Base-by-base conservation (phyloP, 2,888 invertebrate species). In the Sturmia bella region DNA sequence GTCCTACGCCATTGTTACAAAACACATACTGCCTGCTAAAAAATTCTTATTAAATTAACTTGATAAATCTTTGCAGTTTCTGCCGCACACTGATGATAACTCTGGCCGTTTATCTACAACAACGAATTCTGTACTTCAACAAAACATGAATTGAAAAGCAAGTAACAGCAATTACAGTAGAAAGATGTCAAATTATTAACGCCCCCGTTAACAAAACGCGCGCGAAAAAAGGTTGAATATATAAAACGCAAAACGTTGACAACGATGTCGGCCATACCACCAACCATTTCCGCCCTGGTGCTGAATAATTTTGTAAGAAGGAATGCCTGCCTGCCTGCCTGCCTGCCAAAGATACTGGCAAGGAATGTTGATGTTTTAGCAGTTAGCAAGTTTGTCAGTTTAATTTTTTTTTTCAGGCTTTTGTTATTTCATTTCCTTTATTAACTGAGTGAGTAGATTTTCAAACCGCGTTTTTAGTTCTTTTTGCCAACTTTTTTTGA, bases 151-250 rank as follows among this genome's bases (percentile, higher is more conserved):
- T 45, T 52, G 32, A 45, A 61, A 64, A 61, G 50, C 15, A 41
- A 64, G 54, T 56, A 54, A 63, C 19, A 54, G 2, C 43, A 73
- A 64, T 73, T 74, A 64, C 19, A 54, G n/a, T 13, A 61, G 24
- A 59, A 13, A 73, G 12, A 43, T 70, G 70, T 11, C 56, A 78
- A 59, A 72, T 73, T 77, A 77, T 64, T 63, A 77, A 77, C 68
- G 76, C 80, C 76, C 48, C 41, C 64, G 73, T 57, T 73, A 77
- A 68, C 43, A 21, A 4, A 37, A 21, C 6, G 17, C n/a, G n/a
- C 5, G 68, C 56, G 56, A 68, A 73, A 73, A 21, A 50, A 21
- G 32, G 17, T 0, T 45, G 41, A 61, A 9, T 32, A 7, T 7
- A 32, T 32, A 32, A 32, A 32, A 32, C 9, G 5, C 15, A 32